Base-by-base conservation (phyloP, 2,113 vertebrate species). In the Neodontobutis hainanensis region DNA sequence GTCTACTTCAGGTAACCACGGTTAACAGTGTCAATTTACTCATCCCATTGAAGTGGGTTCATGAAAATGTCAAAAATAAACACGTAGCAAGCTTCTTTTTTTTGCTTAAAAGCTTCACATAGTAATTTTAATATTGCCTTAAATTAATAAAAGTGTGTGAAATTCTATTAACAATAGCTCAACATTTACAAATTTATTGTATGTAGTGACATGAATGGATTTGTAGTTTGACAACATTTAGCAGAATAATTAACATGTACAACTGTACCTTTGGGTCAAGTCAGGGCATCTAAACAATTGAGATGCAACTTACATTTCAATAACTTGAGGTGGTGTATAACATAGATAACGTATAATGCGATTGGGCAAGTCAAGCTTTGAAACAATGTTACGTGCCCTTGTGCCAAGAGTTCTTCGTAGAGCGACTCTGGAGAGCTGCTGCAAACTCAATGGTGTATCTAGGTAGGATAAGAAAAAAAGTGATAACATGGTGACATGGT, bases 371-470 rank as follows among this genome's bases (percentile, higher is more conserved):
- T 88, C 78, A 11, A 98, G 85, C 70, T 91, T 79, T 79, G 92
- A 68, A 0, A 96, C 83, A 16, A 90, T 91, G 35, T 92, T 77
- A 48, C 90, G 79, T 0, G 91, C 92, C 12, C 85, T 84, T 48
- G 69, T 90, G 0, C 96, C 95, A 0, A 95, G 81, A 0, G 85
- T 78, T 56, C 69, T 92, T 76, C 96, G 89, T 58, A 97, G 60
- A 1, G 85, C 86, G 15, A 97, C 85, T 43, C 97, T 89, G 91
- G 94, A 95, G 70, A 96, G 92, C 83, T 98, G 95, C 1, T 93
- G 92, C 58, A 98, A 87, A 43, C 89, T 95, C 61, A 95, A 90
- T 0, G 96, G 96, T 0, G 89, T 96, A 55, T 84, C 87, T 86
- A 40, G 47, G 38, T 86, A 40, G 47, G 38, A 44, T 59, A 59